Evolutionary conservation across 2,113 vertebrate genomes (phyloP).

Genomic region (Clarias batrachus): DNA sequence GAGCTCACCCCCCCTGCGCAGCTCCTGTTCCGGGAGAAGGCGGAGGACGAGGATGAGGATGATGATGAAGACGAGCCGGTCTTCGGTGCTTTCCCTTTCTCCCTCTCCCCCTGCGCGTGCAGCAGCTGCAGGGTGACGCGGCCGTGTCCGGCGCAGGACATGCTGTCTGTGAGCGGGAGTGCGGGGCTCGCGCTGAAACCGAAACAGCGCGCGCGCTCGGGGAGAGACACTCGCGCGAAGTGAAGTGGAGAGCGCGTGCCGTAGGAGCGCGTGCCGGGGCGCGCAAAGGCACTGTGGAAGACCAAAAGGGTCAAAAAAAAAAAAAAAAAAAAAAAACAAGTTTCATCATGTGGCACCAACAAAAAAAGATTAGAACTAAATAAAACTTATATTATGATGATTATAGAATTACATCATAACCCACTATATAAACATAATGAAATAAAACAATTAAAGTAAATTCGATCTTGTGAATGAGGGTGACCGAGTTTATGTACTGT

Average conservation of each 20-base stretch:
- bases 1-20: not conserved
- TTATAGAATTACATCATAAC: not conserved
- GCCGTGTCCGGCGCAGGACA: conserved; percentile 7
- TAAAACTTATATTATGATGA: not conserved
- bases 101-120: conserved; percentile 10
- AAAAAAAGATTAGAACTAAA: not conserved
- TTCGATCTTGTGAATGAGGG: not conserved
- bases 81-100: conserved; percentile 1
- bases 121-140: not conserved
- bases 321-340: not conserved
- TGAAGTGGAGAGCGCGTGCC: not conserved
- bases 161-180: not conserved
- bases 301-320: not conserved
- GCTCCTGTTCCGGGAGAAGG: not conserved
- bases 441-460: not conserved
- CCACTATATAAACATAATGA: not conserved
- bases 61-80: conserved; percentile 11
- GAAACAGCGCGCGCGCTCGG: not conserved
- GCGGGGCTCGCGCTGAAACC: not conserved
- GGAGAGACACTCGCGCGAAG: not conserved
- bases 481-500: too few species aligned
- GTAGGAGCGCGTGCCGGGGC: not conserved
- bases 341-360: not conserved
- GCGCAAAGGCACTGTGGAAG: not conserved
- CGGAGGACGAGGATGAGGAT: not conserved